Conservation (phyloP, 2,797 vertebrate species). For the Onychomys torridus region DNA sequence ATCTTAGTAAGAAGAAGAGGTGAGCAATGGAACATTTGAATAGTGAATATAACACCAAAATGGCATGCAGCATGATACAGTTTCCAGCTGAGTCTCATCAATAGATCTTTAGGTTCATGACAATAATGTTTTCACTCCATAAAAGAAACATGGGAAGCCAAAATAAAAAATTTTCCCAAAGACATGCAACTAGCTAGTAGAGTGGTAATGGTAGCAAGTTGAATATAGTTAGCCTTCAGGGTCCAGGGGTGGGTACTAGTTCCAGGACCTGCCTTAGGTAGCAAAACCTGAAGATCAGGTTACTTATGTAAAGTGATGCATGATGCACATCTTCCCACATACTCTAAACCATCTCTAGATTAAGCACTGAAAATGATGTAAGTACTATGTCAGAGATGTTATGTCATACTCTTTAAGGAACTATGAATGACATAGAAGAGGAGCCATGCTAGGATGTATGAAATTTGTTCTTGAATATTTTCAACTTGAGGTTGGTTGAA, state of each 20-base stretch:
- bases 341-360: no score
- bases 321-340: neutral
- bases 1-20: neutral
- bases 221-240: no score
- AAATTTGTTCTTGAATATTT: neutral
- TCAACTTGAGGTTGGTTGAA: neutral
- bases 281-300: neutral
- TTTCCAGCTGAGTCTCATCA: neutral
- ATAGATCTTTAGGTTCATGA: neutral
- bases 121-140: neutral
- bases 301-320: no score
- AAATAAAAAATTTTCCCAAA: conserved; percentile 1
- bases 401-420: neutral
- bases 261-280: neutral
- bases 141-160: neutral
- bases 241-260: no score
- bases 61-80: neutral
- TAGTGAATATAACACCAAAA: neutral
- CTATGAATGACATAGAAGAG: no score
- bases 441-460: neutral
- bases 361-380: neutral
- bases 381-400: neutral
- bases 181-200: neutral
- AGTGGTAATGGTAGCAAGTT: neutral
- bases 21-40: neutral